phyloP scores from a whole-genome alignment of 2,113 vertebrate genomes.

The Cyrtonyx montezumae region DNA sequence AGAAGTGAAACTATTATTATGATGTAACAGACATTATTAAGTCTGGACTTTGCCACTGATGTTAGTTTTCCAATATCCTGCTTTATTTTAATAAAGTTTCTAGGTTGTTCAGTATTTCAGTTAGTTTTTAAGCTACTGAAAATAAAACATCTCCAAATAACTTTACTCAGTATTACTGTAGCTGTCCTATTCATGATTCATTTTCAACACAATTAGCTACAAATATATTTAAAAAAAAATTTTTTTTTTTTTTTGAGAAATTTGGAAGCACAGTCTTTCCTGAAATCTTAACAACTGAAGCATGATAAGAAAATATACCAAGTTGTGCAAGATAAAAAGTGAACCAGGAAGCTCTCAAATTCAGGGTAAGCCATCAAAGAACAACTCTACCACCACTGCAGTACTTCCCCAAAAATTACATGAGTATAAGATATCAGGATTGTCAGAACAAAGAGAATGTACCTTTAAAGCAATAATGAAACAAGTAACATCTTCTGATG shows the following conservation, averaged over 20 bases:
- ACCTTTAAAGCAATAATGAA: not conserved
- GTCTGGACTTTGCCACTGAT: not conserved
- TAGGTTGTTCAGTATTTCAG: not conserved
- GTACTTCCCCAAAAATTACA: not conserved
- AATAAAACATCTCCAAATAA: not conserved
- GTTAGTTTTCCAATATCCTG: not conserved
- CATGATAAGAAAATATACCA: not conserved
- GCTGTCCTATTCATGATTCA: not conserved
- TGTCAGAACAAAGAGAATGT: not conserved
- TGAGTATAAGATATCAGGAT: not conserved
- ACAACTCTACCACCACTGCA: not conserved
- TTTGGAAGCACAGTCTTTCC: not conserved
- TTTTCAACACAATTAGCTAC: not conserved
- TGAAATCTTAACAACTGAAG: not conserved
- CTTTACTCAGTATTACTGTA: not conserved
- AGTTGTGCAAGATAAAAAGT: not conserved
- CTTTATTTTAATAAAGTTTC: not conserved
- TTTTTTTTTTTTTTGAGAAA: not conserved
- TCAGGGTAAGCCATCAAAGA: not conserved
- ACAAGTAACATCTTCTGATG: not conserved
- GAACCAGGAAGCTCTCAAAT: not conserved
- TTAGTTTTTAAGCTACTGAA: not conserved
- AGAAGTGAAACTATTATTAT: not conserved
- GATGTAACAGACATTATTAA: not conserved
- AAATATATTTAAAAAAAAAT: too few relatives aligned